These are phyloP conservation scores for Apamea monoglypha DNA, from an alignment of 2,888 invertebrate genomes.

Conservation along the genomic window DNA sequence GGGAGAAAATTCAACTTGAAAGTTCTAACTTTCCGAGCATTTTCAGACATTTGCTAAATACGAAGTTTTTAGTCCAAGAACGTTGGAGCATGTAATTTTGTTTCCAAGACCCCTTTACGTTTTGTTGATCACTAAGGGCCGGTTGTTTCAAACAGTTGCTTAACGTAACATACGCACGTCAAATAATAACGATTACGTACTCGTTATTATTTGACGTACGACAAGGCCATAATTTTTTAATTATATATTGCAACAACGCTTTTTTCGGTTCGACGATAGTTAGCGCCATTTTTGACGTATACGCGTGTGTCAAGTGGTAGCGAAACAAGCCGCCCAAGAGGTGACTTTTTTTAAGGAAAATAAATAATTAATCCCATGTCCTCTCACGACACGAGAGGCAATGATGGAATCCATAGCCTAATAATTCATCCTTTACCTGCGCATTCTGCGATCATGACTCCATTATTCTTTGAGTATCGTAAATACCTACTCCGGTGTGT, in stretches of 20 bases:
- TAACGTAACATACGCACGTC: too few species aligned
- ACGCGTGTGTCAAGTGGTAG: too few species aligned
- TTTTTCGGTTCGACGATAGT: too few species aligned
- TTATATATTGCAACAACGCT: too few species aligned
- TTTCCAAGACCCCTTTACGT: background rate
- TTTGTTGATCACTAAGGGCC: background rate
- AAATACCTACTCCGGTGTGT: background rate
- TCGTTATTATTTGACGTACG: too few species aligned
- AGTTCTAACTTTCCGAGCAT: slow-evolving; percentile 39
- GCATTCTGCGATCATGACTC: background rate
- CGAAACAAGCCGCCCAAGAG: too few species aligned
- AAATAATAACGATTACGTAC: too few species aligned
- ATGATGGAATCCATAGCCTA: background rate
- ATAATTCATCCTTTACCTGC: too few species aligned
- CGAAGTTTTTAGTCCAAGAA: slow-evolving; percentile 21
- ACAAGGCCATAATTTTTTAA: too few species aligned
- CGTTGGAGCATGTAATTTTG: background rate
- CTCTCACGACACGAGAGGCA: background rate
- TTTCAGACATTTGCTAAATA: slow-evolving; percentile 45
- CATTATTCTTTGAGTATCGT: background rate
- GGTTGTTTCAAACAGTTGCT: too few species aligned
- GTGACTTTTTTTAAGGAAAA: background rate
- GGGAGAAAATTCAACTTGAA: slow-evolving; percentile 49
- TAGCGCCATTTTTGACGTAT: too few species aligned
- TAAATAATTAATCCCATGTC: fast-evolving